A percentile compares a stretch with the other conserved stretches of the same genome.
Evolutionary conservation across 2,888 invertebrate genomes (phyloP).

Genomic region (Thecocarcelia acutangulata): DNA sequence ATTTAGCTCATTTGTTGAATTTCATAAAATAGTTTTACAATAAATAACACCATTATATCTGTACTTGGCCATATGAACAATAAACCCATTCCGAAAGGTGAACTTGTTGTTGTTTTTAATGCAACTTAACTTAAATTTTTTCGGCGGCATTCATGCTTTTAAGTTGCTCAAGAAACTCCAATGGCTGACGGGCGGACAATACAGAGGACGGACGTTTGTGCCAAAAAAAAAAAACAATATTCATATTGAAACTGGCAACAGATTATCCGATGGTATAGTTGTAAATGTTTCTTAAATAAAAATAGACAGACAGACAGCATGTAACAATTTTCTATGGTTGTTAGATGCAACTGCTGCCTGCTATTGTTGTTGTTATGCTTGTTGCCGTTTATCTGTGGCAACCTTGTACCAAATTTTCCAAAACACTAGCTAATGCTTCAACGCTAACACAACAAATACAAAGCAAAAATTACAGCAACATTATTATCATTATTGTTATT

Average conservation of each 20-base stretch:
- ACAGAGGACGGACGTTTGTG: conserved; percentile 4
- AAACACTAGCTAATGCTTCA: conserved; percentile 63
- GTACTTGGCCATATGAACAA: conserved; percentile 31
- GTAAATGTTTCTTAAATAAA: conserved; percentile 44
- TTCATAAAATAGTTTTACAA: conserved; percentile 31
- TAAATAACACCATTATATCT: conserved; percentile 13
- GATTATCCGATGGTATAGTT: conserved; percentile 45
- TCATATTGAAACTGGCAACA: conserved; percentile 47
- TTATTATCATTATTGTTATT: conserved; percentile 59
- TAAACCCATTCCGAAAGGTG: conserved; percentile 26
- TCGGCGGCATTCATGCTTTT: conserved; percentile 61
- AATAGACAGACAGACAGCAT: conserved; percentile 37
- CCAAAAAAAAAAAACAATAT: conserved; percentile 23
- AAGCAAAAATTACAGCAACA: conserved; percentile 43
- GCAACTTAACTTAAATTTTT: conserved; percentile 18
- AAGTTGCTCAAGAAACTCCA: conserved; percentile 29
- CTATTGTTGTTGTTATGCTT: conserved; percentile 24
- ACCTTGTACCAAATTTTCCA: conserved; percentile 68
- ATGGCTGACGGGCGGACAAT: conserved; percentile 17
- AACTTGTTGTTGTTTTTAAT: neutral
- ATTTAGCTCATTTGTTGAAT: conserved; percentile 28
- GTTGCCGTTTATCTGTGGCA: conserved; percentile 64
- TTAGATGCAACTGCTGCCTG: conserved; percentile 52
- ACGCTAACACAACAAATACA: conserved; percentile 46
- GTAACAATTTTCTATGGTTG: conserved; percentile 57